A percentile compares a stretch with the other conserved stretches of the same genome.
These are phyloP conservation scores for Podiceps cristatus DNA, from an alignment of 2,113 vertebrate species.

Conservation along the genomic window DNA sequence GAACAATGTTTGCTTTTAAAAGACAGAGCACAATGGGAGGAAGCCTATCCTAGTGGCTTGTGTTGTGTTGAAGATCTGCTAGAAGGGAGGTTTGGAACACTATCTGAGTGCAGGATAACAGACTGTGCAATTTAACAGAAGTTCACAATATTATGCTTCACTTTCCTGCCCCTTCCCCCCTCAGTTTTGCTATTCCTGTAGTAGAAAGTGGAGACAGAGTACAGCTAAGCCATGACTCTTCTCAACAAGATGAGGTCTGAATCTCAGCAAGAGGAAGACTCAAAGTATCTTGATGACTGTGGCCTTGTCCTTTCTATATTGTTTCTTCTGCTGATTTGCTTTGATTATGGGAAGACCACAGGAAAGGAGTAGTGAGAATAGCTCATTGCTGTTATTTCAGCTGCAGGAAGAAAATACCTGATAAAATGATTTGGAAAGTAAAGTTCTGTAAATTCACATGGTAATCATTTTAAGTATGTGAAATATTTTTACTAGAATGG, in stretches of 20 bases:
- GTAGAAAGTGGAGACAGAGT: neutral
- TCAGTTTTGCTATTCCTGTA: neutral
- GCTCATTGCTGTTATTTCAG: conserved; percentile 61
- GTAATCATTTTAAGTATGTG: conserved; percentile 29
- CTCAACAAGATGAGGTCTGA: neutral
- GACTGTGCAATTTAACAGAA: neutral
- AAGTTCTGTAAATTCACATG: conserved; percentile 31
- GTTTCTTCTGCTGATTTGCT: conserved; percentile 24
- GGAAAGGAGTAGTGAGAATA: neutral
- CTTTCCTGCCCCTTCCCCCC: neutral
- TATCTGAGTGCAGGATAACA: neutral
- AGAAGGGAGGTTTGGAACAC: neutral
- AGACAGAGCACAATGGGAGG: conserved; percentile 5
- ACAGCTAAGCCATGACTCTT: neutral
- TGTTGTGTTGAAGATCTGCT: neutral
- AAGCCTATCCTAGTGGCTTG: neutral
- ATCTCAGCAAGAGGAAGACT: conserved; percentile 7
- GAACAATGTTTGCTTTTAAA: conserved; percentile 41
- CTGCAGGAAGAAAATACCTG: conserved; percentile 26
- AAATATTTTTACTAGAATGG: conserved; percentile 54
- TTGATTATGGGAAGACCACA: neutral
- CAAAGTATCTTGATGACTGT: neutral
- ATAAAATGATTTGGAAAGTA: conserved; percentile 5
- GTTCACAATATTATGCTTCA: neutral
- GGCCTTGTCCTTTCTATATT: neutral